These are phyloP conservation scores for Taenaris catops DNA, from an alignment of 2,888 invertebrate genomes.

Conservation along the genomic window DNA sequence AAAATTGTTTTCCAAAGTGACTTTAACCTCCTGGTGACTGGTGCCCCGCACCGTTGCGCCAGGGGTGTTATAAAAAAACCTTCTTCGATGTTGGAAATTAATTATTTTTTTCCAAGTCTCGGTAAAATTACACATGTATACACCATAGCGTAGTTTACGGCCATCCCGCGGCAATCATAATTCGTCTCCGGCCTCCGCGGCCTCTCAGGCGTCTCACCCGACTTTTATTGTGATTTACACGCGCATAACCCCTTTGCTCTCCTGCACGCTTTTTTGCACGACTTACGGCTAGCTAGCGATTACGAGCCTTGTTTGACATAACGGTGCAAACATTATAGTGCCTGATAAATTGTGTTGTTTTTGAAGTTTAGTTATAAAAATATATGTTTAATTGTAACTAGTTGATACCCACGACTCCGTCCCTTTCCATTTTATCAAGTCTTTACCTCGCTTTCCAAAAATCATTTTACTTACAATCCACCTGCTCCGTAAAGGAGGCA, in stretches of 20 bases:
- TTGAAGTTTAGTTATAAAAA: no score
- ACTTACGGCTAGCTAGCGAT: slow-evolving; percentile 22
- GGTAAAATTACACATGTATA: slow-evolving; percentile 5
- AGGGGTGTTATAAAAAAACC: no score
- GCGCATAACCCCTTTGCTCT: slow-evolving; percentile 41
- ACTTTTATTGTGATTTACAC: slow-evolving; percentile 77
- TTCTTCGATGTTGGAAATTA: no score
- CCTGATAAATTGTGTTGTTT: slow-evolving; percentile 11
- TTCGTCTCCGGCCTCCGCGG: slow-evolving; percentile 52
- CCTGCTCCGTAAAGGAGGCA: no score
- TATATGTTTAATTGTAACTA: no score
- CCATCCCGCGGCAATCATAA: slow-evolving; percentile 53
- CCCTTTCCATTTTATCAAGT: no score
- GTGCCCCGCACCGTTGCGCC: no score
- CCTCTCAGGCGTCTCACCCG: slow-evolving; percentile 56
- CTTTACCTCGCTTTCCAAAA: no score
- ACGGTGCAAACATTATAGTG: slow-evolving; percentile 14
- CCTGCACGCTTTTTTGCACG: slow-evolving; percentile 22
- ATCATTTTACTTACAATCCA: no score
- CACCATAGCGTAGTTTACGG: slow-evolving; percentile 40
- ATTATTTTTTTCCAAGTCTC: slow-evolving; percentile 9
- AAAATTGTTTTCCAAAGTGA: no score
- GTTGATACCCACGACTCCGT: no score
- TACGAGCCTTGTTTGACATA: slow-evolving; percentile 21
- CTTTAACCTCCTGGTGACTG: no score